These are phyloP conservation scores for Limnephilus rhombicus DNA, from an alignment of 2,888 invertebrate genomes.

Conservation along the genomic window DNA sequence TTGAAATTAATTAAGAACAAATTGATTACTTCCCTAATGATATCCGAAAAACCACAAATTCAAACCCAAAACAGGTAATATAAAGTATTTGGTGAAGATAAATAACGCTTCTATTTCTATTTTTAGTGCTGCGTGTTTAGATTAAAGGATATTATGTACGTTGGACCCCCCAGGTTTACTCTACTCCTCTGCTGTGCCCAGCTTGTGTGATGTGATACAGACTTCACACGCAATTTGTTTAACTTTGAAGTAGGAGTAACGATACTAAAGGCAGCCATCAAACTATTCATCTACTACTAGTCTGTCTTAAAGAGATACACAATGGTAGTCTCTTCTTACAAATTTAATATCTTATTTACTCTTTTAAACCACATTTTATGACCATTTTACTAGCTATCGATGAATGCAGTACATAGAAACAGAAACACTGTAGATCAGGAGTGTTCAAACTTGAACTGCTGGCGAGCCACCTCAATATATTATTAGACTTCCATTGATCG, in stretches of 20 bases:
- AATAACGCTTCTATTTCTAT: not conserved
- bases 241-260: not conserved
- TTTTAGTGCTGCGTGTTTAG: not conserved
- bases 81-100: not conserved
- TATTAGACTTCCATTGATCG: too few species aligned
- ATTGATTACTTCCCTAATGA: not conserved
- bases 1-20: too few species aligned
- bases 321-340: not conserved
- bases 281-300: not conserved
- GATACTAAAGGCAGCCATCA: not conserved
- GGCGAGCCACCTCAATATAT: too few species aligned
- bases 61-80: not conserved
- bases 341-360: not conserved
- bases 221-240: conserved; percentile 1
- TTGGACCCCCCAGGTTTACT: not conserved
- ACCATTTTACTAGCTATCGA: not conserved
- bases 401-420: not conserved
- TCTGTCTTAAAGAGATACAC: not conserved
- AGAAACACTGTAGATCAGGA: too few species aligned
- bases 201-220: not conserved
- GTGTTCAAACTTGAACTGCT: too few species aligned
- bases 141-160: not conserved
- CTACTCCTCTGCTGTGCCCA: not conserved
- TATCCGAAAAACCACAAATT: not conserved
- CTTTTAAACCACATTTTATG: not conserved